These are phyloP conservation scores for Eulithis testata DNA, from an alignment of 2,888 invertebrate genomes.

Conservation along the genomic window DNA sequence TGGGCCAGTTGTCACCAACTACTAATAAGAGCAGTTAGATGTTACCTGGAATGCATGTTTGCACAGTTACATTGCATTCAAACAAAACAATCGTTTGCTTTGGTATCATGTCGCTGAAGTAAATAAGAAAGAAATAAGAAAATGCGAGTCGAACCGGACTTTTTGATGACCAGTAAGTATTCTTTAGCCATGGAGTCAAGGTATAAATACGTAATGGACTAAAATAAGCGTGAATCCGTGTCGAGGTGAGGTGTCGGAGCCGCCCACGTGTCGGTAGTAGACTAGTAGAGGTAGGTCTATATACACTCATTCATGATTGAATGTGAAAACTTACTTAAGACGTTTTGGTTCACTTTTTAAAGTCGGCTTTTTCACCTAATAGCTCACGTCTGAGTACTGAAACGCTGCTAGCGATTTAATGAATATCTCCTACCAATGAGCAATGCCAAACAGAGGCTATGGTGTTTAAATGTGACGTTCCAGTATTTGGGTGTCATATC, in stretches of 20 bases:
- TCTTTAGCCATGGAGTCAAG: background rate
- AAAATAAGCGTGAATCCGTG: conserved; percentile 51
- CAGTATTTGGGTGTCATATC: no score
- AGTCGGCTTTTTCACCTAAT: no score
- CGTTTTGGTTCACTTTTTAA: background rate
- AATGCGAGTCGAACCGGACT: background rate
- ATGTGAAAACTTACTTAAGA: background rate
- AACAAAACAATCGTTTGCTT: background rate
- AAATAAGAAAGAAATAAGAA: no score
- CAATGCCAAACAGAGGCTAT: no score
- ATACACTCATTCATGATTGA: conserved; percentile 11
- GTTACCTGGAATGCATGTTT: conserved; percentile 12
- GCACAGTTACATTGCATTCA: background rate
- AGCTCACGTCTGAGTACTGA: no score
- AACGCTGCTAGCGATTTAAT: no score
- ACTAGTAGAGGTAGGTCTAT: background rate
- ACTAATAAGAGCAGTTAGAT: conserved; percentile 24
- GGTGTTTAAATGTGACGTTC: no score
- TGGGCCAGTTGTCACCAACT: conserved; percentile 23
- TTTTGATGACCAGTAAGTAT: conserved; percentile 9
- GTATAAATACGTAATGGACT: conserved; percentile 46
- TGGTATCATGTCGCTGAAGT: no score
- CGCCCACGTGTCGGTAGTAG: conserved; percentile 14
- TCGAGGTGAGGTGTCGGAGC: conserved; percentile 51
- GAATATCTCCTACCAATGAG: no score